Evolutionary conservation across 1,140 invertebrate genomes (phyloP).

Genomic region (Diabrotica virgifera): DNA sequence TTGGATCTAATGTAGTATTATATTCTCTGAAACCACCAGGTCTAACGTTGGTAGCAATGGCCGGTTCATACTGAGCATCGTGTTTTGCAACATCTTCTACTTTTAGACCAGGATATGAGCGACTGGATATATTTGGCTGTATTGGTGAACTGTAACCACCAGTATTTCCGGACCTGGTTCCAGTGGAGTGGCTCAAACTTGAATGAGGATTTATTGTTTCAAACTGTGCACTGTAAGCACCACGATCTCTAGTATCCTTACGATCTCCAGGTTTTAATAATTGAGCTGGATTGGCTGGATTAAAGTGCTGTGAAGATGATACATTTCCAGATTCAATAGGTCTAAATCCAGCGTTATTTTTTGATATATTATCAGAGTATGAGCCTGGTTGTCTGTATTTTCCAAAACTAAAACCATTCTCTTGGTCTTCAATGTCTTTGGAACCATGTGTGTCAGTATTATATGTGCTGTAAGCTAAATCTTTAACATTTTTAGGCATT

Average conservation of each 20-base stretch:
- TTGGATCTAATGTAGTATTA: no score
- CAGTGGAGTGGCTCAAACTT: background rate
- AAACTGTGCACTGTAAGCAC: background rate
- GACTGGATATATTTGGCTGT: background rate
- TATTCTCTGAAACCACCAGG: no score
- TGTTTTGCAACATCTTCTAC: no score
- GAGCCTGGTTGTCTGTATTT: slow-evolving; percentile 14
- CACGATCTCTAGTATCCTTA: background rate
- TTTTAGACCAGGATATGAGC: no score
- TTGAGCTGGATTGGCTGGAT: background rate
- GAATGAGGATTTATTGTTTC: background rate
- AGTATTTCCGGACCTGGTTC: background rate
- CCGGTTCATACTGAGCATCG: no score
- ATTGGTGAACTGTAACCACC: background rate
- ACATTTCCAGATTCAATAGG: slow-evolving; percentile 10
- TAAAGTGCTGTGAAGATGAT: background rate
- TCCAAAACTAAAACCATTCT: slow-evolving; percentile 7
- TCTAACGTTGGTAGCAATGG: no score
- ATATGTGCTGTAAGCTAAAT: slow-evolving; percentile 34
- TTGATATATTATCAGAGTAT: background rate
- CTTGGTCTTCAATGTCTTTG: background rate
- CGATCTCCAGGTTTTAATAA: background rate
- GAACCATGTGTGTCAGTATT: slow-evolving; percentile 12
- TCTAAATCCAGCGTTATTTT: slow-evolving; percentile 7
- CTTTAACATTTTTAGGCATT: slow-evolving; percentile 30